Percentiles rank a stretch among this genome's conserved stretches.
phyloP scores from a whole-genome alignment of 2,888 invertebrate genomes.

The Achlya flavicornis region DNA sequence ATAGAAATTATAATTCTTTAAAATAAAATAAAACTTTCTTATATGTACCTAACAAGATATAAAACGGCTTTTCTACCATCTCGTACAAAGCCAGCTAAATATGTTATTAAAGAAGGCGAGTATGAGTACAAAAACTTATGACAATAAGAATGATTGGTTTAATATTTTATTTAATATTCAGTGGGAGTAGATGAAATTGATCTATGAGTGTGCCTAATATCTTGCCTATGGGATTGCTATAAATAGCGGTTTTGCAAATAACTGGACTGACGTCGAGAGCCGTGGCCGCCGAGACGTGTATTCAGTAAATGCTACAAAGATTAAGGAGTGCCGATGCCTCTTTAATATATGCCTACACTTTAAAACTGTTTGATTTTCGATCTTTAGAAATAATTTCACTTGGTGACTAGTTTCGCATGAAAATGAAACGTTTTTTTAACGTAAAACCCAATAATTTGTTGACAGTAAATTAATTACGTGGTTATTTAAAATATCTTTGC shows the following conservation, averaged over 20 bases:
- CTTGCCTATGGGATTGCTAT: constrained; percentile 72
- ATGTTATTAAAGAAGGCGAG: too few species aligned
- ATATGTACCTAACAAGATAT: too few species aligned
- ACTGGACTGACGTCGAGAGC: constrained; percentile 73
- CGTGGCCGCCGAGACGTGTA: constrained; percentile 60
- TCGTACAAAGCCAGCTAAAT: too few species aligned
- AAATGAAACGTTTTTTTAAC: too few species aligned
- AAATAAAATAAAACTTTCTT: too few species aligned
- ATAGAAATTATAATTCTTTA: too few species aligned
- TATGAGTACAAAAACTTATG: constrained; percentile 4
- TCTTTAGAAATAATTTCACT: not conserved
- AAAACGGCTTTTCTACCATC: too few species aligned
- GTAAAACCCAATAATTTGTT: too few species aligned
- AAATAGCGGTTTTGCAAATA: constrained; percentile 81
- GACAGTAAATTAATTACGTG: too few species aligned
- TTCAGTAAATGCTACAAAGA: constrained; percentile 55
- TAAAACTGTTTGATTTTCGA: not conserved
- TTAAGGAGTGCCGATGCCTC: constrained; percentile 33
- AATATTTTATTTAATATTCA: constrained; percentile 19
- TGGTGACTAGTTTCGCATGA: too few species aligned
- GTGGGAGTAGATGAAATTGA: constrained; percentile 28
- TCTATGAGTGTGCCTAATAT: constrained; percentile 53
- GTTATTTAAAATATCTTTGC: too few species aligned
- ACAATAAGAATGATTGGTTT: constrained; percentile 5
- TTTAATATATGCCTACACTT: constrained; percentile 17